Conservation (phyloP, 2,797 vertebrate genomes). For the Sebastes baramenuke region DNA sequence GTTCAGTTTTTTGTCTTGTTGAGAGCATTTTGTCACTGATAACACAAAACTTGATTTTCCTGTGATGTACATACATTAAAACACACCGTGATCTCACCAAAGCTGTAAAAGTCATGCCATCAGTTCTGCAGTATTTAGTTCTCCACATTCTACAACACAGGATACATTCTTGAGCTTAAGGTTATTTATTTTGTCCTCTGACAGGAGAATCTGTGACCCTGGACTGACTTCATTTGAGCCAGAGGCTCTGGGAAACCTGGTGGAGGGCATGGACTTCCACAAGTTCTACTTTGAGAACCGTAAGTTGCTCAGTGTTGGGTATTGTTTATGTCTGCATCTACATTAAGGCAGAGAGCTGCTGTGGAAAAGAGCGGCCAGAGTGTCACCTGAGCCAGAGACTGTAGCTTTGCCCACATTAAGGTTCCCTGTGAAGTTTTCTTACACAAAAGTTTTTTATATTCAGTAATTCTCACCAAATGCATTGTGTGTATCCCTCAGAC, state of each 20-base stretch:
- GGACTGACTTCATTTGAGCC: conserved; percentile 99
- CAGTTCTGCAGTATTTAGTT: neutral
- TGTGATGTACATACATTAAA: neutral
- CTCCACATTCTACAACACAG: neutral
- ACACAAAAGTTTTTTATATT: neutral
- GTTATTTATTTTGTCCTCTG: conserved; percentile 12
- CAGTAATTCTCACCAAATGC: too few relatives aligned
- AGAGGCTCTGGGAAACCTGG: conserved; percentile 97
- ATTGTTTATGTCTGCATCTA: neutral
- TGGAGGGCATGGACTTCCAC: conserved; percentile 99
- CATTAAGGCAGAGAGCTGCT: neutral
- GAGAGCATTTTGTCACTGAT: neutral
- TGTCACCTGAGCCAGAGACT: neutral
- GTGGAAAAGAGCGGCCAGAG: neutral
- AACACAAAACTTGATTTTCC: neutral
- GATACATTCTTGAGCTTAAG: neutral
- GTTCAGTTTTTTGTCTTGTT: neutral
- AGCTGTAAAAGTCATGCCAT: neutral
- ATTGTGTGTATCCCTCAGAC: too few relatives aligned
- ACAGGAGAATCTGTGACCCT: conserved; percentile 98
- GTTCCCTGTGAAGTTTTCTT: too few relatives aligned
- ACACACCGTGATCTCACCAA: neutral
- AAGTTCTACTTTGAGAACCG: conserved; percentile 99
- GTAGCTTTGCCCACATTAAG: neutral
- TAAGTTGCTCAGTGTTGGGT: conserved; percentile 72